Percentiles rank a stretch among this genome's conserved stretches.
Conservation (phyloP, 2,797 vertebrate genomes). For the Lagorchestes hirsutus region DNA sequence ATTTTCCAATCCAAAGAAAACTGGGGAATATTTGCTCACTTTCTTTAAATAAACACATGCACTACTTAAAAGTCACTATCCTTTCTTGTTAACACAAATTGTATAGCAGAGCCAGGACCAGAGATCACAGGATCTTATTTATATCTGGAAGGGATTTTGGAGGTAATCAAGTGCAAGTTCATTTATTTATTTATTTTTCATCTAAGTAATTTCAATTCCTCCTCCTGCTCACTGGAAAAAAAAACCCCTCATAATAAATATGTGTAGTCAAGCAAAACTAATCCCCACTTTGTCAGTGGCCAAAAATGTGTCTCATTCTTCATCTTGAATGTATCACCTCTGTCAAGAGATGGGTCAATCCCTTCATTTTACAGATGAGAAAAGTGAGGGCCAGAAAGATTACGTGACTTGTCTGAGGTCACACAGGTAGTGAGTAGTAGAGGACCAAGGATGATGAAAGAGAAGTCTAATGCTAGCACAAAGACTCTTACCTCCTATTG, state of each 20-base stretch:
- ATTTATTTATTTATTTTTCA: background rate
- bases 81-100: background rate
- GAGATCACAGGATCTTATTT: background rate
- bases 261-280: background rate
- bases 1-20: constrained; percentile 6
- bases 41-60: constrained; percentile 26
- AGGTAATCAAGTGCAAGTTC: background rate
- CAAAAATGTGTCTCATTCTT: background rate
- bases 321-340: background rate
- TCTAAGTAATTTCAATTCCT: background rate
- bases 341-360: background rate
- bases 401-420: background rate
- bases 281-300: background rate
- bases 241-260: background rate
- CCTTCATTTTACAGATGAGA: background rate
- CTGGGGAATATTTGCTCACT: background rate
- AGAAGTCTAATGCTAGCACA: constrained; percentile 36
- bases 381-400: background rate
- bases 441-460: background rate
- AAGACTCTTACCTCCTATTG: constrained; percentile 72
- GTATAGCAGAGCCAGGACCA: background rate
- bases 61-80: background rate
- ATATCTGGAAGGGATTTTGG: background rate
- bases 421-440: background rate
- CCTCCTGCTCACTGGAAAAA: background rate